phyloP scores from a whole-genome alignment of 2,113 vertebrate genomes.

The Panthera leo region DNA sequence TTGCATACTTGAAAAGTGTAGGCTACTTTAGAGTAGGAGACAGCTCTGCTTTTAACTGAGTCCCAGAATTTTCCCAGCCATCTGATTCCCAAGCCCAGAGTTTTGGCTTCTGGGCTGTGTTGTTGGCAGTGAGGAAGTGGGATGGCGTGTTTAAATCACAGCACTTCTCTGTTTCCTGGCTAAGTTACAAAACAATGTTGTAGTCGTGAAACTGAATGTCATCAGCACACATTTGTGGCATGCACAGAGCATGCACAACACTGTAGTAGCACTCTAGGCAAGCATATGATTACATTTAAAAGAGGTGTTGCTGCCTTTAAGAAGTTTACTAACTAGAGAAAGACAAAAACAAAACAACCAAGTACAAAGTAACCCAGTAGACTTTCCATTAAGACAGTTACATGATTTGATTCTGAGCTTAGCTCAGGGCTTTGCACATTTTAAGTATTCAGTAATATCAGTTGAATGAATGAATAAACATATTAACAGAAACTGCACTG shows the following conservation, averaged over 20 bases:
- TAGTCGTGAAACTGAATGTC: slow-evolving; percentile 60
- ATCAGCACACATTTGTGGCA: slow-evolving; percentile 51
- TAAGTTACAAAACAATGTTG: slow-evolving; percentile 74
- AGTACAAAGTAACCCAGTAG: background rate
- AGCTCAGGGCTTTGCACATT: background rate
- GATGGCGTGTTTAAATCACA: slow-evolving; percentile 75
- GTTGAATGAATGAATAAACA: background rate
- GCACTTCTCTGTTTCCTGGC: slow-evolving; percentile 70
- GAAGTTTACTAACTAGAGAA: slow-evolving; percentile 23
- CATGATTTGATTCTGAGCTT: background rate
- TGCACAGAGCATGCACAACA: background rate
- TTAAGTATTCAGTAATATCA: background rate
- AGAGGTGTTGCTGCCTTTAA: slow-evolving; percentile 4
- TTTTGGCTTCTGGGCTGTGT: slow-evolving; percentile 63
- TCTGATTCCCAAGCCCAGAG: slow-evolving; percentile 51
- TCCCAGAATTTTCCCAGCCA: slow-evolving; percentile 45
- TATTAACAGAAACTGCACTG: background rate
- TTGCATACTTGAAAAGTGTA: background rate
- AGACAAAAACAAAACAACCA: background rate
- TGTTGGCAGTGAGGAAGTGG: slow-evolving; percentile 61
- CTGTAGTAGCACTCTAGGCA: background rate
- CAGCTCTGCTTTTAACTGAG: background rate
- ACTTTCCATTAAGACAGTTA: background rate
- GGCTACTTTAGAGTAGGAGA: background rate
- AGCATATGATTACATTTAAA: background rate